A percentile compares a stretch with the other conserved stretches of the same genome.
Evolutionary conservation across 2,797 vertebrate genomes (phyloP).

Genomic region (Buceros bicornis): DNA sequence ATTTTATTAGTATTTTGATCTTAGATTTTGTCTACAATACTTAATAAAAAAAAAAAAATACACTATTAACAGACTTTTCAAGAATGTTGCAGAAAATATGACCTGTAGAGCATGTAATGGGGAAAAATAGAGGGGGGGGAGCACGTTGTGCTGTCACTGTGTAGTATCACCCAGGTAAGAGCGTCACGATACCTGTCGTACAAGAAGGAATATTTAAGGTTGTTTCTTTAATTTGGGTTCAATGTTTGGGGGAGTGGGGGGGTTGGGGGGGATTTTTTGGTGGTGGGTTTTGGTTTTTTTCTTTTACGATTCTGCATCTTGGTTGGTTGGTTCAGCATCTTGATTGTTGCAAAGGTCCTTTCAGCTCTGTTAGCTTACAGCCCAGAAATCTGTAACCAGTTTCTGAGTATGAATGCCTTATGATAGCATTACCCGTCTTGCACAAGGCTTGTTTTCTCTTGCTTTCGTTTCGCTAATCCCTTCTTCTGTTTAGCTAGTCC

Average conservation of each 20-base stretch:
- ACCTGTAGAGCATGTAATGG: not conserved
- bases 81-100: not conserved
- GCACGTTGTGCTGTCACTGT: not conserved
- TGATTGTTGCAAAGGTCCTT: not conserved
- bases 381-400: not conserved
- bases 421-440: not conserved
- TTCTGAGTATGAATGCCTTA: not conserved
- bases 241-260: fast-evolving
- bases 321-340: not conserved
- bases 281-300: not conserved
- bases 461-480: not conserved
- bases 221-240: not conserved
- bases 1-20: conserved; percentile 1
- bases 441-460: not conserved
- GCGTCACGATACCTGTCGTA: not conserved
- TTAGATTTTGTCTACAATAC: conserved; percentile 15
- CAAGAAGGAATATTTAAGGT: not conserved
- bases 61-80: not conserved
- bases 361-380: not conserved
- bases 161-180: not conserved
- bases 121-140: not conserved
- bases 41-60: not conserved
- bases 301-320: not conserved
- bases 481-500: not conserved
- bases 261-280: not conserved